Evolutionary conservation across 2,888 invertebrate species (phyloP).

Genomic region (Oxytorus armatus): DNA sequence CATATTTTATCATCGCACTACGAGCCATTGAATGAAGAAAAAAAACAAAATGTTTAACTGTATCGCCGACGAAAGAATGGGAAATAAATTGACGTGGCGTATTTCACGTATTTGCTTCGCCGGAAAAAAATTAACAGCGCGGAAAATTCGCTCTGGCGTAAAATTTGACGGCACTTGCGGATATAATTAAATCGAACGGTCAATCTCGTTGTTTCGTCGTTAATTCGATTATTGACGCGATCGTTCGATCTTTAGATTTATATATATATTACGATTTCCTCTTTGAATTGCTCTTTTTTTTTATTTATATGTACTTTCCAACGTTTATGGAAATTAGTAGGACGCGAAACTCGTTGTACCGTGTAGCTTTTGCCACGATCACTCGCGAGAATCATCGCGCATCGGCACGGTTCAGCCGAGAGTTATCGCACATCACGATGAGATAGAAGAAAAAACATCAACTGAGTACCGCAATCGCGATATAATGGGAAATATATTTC

Average conservation of each 20-base stretch:
- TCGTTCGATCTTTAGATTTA: constrained; percentile 11
- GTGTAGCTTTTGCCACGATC: constrained; percentile 46
- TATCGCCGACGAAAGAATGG: neutral
- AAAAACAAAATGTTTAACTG: neutral
- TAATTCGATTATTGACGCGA: constrained; percentile 65
- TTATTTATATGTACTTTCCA: constrained; percentile 64
- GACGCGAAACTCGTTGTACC: constrained; percentile 68
- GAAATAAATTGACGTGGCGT: too few species aligned
- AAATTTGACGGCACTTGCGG: constrained; percentile 9
- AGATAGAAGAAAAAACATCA: neutral
- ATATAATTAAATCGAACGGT: constrained; percentile 31
- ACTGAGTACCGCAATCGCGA: neutral
- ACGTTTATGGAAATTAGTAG: constrained; percentile 70
- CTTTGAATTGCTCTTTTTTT: constrained; percentile 30
- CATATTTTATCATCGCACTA: constrained; percentile 25
- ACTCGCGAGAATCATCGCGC: constrained; percentile 19
- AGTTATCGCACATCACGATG: constrained; percentile 2
- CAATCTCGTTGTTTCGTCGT: constrained; percentile 33
- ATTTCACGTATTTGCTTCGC: too few species aligned
- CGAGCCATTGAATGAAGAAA: neutral
- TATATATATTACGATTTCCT: constrained; percentile 2
- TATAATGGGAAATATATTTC: too few species aligned
- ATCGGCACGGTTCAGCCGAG: constrained; percentile 5
- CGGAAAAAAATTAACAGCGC: constrained; percentile 60
- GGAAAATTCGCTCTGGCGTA: constrained; percentile 65